Conservation (phyloP, 2,113 vertebrate genomes). For the Chrysemys picta region DNA sequence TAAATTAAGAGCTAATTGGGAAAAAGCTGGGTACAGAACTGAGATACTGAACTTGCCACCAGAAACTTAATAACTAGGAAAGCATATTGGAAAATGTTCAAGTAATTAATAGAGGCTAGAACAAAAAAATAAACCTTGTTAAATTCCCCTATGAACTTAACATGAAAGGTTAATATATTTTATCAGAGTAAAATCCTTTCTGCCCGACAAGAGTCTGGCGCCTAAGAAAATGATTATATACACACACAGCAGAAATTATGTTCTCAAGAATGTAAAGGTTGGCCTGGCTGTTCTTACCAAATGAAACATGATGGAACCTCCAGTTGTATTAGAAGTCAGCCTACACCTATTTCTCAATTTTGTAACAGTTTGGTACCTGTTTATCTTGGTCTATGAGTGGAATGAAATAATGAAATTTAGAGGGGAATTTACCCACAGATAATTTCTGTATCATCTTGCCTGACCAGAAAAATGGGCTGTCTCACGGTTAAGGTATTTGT, state of each 20-base stretch:
- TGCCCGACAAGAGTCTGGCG: not conserved
- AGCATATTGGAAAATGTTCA: not conserved
- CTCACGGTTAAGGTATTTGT: not conserved
- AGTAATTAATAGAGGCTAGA: not conserved
- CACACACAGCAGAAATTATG: not conserved
- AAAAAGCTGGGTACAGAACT: not conserved
- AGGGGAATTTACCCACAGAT: not conserved
- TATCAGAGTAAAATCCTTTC: not conserved
- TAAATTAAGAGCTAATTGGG: not conserved
- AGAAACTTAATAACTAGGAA: not conserved
- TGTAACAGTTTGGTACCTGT: not conserved
- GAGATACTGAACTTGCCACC: not conserved
- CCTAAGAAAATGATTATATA: not conserved
- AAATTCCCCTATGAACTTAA: conserved; percentile 10
- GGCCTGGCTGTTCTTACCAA: not conserved
- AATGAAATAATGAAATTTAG: not conserved
- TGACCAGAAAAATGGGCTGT: not conserved
- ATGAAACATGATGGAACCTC: not conserved
- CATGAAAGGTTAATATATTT: conserved; percentile 29
- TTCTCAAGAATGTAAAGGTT: not conserved
- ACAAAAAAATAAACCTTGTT: not conserved
- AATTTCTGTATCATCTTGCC: not conserved
- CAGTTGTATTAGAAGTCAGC: not conserved
- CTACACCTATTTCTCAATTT: not conserved
- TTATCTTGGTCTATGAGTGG: not conserved